Conservation (phyloP, 2,797 vertebrate species). For the Salarias fasciatus region DNA sequence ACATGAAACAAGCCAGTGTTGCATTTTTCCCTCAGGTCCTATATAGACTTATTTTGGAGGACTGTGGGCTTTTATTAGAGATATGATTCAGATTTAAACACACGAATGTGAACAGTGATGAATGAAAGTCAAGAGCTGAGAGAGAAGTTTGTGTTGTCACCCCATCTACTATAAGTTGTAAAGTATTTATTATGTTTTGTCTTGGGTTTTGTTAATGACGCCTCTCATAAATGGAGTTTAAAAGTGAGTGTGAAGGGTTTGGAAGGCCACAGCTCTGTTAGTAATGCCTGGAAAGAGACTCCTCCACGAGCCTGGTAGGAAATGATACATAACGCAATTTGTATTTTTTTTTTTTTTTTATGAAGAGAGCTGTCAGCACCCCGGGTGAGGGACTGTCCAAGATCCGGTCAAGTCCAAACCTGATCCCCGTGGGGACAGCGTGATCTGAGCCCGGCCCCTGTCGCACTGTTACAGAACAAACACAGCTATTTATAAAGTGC, state of each 20-base stretch:
- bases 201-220: constrained; percentile 22
- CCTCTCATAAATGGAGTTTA: constrained; percentile 15
- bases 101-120: constrained; percentile 52
- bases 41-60: constrained; percentile 19
- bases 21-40: constrained; percentile 40
- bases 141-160: constrained; percentile 9
- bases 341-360: constrained; percentile 46
- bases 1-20: constrained; percentile 34
- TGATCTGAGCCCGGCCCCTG: constrained; percentile 56
- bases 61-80: constrained; percentile 31
- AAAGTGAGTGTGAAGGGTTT: constrained; percentile 39
- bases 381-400: constrained; percentile 61
- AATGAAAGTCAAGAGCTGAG: constrained; percentile 15
- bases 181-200: constrained; percentile 15
- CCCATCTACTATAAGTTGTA: constrained; percentile 14
- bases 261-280: constrained; percentile 31
- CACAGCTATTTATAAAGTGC: constrained; percentile 84
- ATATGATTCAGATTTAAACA: constrained; percentile 33
- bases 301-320: constrained; percentile 45
- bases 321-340: constrained; percentile 67
- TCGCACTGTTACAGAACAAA: constrained; percentile 78
- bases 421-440: constrained; percentile 81
- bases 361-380: constrained; percentile 74
- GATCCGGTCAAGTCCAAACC: constrained; percentile 82
- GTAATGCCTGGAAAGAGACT: constrained; percentile 35